A percentile compares a stretch with the other conserved stretches of the same genome.
phyloP scores from a whole-genome alignment of 2,113 vertebrate species.

The Salminus brasiliensis region DNA sequence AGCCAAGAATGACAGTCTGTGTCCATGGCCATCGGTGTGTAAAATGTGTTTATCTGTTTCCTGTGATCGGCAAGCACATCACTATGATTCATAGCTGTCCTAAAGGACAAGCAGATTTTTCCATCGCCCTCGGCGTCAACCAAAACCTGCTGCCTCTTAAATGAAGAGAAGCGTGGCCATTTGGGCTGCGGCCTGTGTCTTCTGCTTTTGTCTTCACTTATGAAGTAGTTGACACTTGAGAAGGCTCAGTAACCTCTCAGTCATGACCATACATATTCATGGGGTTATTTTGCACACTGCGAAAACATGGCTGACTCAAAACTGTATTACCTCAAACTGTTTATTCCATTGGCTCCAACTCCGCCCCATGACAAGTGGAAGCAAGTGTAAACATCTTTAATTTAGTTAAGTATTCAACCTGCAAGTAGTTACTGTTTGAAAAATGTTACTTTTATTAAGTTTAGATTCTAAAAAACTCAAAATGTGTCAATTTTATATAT shows the following conservation, averaged over 20 bases:
- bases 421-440: no score
- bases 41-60: slow-evolving; percentile 13
- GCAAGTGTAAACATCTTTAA: no score
- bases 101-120: slow-evolving; percentile 33
- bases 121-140: slow-evolving; percentile 15
- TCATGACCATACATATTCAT: not conserved
- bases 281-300: not conserved
- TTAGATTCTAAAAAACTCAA: no score
- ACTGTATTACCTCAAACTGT: no score
- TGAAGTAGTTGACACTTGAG: not conserved
- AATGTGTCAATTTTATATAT: no score
- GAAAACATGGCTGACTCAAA: not conserved
- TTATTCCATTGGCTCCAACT: no score
- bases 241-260: not conserved
- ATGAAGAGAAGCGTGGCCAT: not conserved
- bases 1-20: not conserved
- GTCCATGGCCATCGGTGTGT: not conserved
- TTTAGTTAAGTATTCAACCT: no score
- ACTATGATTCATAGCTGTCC: slow-evolving; percentile 20
- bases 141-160: not conserved
- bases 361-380: no score
- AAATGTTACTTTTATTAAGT: no score
- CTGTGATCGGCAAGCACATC: not conserved
- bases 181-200: not conserved
- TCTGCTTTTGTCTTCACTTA: slow-evolving; percentile 12